Base-by-base conservation (phyloP, 2,797 vertebrate species). In the Falco naumanni region DNA sequence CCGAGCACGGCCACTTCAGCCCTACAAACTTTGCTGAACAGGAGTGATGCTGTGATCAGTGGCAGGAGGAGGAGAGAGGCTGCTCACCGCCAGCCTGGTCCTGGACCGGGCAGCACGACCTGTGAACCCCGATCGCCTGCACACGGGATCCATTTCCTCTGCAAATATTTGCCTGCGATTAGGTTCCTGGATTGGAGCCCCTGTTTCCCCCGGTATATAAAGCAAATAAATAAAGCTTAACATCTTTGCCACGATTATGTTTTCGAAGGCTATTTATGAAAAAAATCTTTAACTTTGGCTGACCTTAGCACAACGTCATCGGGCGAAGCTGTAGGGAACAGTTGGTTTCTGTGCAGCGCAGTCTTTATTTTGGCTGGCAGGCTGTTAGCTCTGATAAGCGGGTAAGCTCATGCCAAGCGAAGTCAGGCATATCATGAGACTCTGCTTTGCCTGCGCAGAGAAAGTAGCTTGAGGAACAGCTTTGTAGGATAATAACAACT, bases 201-300 rank as follows among this genome's bases (percentile, higher is more conserved):
- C 56, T 17, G 0, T 41, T 90, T 80, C 41, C 64, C 68, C 7
- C 68, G 33, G 7, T 19, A 50, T 37, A 17, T 53, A 50, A 87
- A 84, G 50, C 70, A 91, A 91, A 79, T 66, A 82, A 93, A 61
- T 64, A 89, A 91, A 34, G 90, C 53, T 87, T 90, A 79, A 77
- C 37, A 84, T 89, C 86, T 89, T 70, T 80, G 71, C 90, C 81
- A 33, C 71, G 75, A 75, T 75, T 80, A 59, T 70, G 61, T 92
- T 95, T 95, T 95, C 71, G 87, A 89, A 89, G 81, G 87, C 91
- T 93, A 85, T 87, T 95, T 95, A 92, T 78, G 56, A 90, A 81
- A 89, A 94, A 94, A 89, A 63, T 79, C 86, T 90, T 95, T 95
- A 95, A 95, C 95, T 95, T 96, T 96, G 96, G 93, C 94, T 95